Percentiles rank a stretch among this genome's conserved stretches.
Evolutionary conservation across 2,888 invertebrate genomes (phyloP).

Genomic region (Aspidiotus rigidus): DNA sequence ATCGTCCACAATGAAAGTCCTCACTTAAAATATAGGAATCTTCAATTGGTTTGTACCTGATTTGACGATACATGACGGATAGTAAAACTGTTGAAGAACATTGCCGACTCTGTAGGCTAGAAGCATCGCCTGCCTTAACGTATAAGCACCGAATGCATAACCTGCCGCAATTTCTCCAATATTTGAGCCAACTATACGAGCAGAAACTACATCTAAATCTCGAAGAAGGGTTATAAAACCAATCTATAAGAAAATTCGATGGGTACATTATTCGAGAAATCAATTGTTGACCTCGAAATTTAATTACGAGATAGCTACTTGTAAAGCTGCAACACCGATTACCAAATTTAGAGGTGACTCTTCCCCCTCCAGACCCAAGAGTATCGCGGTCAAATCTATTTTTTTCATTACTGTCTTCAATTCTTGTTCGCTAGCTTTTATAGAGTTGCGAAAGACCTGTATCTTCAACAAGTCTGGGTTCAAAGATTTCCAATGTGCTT

Average conservation of each 20-base stretch:
- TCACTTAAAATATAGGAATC: too few species aligned
- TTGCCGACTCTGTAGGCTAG: constrained; percentile 31
- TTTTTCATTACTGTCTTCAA: constrained; percentile 7
- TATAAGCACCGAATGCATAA: constrained; percentile 32
- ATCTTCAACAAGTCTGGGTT: constrained; percentile 14
- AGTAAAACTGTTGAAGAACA: constrained; percentile 14
- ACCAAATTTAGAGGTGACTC: constrained; percentile 11
- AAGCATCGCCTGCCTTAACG: constrained; percentile 29
- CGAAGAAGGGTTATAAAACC: constrained; percentile 24
- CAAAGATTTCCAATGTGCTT: constrained; percentile 18
- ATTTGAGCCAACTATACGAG: constrained; percentile 31
- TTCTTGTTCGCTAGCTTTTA: constrained; percentile 16
- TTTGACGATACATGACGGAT: constrained; percentile 9
- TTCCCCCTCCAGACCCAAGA: background rate
- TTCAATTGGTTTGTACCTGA: background rate
- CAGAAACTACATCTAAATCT: constrained; percentile 25
- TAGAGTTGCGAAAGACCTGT: constrained; percentile 16
- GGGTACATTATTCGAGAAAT: background rate
- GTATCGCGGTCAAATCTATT: constrained; percentile 20
- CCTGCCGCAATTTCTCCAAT: constrained; percentile 35
- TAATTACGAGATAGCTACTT: constrained; percentile 5
- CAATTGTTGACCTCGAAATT: background rate
- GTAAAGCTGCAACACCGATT: constrained; percentile 23
- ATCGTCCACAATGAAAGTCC: too few species aligned
- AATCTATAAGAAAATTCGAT: background rate